phyloP scores from a whole-genome alignment of 1,140 invertebrate species.

The Doryteuthis pealeii region DNA sequence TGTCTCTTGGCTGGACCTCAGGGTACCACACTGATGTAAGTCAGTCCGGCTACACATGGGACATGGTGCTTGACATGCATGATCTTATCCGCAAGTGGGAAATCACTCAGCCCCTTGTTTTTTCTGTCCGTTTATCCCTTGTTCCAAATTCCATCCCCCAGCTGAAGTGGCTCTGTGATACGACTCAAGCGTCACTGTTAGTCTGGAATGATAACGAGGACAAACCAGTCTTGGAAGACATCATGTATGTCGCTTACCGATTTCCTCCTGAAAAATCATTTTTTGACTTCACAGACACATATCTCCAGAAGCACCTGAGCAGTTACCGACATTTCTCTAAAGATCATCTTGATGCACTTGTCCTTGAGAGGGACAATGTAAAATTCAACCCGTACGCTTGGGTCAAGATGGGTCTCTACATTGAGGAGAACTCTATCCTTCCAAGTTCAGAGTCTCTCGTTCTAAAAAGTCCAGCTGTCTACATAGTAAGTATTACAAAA shows the following conservation, averaged over 20 bases:
- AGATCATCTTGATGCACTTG: slow-evolving; percentile 38
- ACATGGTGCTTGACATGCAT: slow-evolving; percentile 76
- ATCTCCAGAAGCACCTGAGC: slow-evolving; percentile 31
- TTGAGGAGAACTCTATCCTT: slow-evolving; percentile 47
- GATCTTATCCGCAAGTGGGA: slow-evolving; percentile 64
- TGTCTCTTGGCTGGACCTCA: slow-evolving; percentile 89
- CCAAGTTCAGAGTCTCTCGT: slow-evolving; percentile 50
- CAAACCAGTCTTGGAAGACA: slow-evolving; percentile 30
- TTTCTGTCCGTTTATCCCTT: slow-evolving; percentile 77
- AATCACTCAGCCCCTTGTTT: slow-evolving; percentile 71
- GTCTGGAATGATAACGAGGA: slow-evolving; percentile 40
- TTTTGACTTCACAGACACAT: slow-evolving; percentile 45
- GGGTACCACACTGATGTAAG: slow-evolving; percentile 61
- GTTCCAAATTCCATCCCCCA: slow-evolving; percentile 66
- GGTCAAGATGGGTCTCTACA: slow-evolving; percentile 54
- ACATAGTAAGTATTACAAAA: slow-evolving; percentile 44
- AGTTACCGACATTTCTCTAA: slow-evolving; percentile 42
- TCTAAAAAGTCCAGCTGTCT: slow-evolving; percentile 42
- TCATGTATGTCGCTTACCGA: slow-evolving; percentile 49
- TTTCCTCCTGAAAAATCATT: slow-evolving; percentile 45
- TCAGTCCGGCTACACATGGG: slow-evolving; percentile 68
- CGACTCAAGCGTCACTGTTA: slow-evolving; percentile 35
- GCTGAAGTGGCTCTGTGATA: slow-evolving; percentile 57
- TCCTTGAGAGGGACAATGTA: slow-evolving; percentile 39
- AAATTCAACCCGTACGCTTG: slow-evolving; percentile 47